Percentiles rank a stretch among this genome's conserved stretches.
Evolutionary conservation across 2,888 invertebrate genomes (phyloP).

Genomic region (Amphiduros pacificus): DNA sequence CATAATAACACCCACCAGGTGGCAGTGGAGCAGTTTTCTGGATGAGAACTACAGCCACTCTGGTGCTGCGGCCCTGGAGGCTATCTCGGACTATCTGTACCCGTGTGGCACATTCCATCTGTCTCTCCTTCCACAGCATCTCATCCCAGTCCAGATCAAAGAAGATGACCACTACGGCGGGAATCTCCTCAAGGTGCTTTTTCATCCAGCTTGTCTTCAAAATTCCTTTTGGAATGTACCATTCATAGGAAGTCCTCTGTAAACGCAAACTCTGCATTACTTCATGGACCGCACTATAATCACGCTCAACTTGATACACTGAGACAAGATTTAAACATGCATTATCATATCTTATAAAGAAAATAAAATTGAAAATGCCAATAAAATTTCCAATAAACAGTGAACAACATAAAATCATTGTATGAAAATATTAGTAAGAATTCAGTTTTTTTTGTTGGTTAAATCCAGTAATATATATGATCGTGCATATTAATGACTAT

Average conservation of each 20-base stretch:
- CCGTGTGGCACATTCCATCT: slow-evolving; percentile 87
- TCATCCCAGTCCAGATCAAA: slow-evolving; percentile 98
- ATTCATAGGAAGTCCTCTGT: slow-evolving; percentile 85
- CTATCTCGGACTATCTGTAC: slow-evolving; percentile 69
- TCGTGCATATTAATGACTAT: too few species aligned
- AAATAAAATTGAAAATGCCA: too few species aligned
- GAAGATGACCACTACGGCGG: slow-evolving; percentile 91
- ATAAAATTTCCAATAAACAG: too few species aligned
- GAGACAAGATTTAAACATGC: too few species aligned
- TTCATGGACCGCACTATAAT: too few species aligned
- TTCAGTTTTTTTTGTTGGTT: too few species aligned
- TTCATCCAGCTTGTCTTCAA: slow-evolving; percentile 93
- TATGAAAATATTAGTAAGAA: too few species aligned
- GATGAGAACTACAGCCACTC: slow-evolving; percentile 85
- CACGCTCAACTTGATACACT: too few species aligned
- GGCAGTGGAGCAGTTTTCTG: slow-evolving; percentile 76
- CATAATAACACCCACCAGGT: slow-evolving; percentile 43
- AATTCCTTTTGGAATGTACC: slow-evolving; percentile 84
- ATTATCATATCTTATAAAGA: too few species aligned
- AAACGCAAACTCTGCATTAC: too few species aligned
- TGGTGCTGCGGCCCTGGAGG: slow-evolving; percentile 57
- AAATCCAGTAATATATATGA: too few species aligned
- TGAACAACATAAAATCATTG: too few species aligned
- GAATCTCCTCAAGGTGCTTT: slow-evolving; percentile 86
- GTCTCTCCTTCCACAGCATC: slow-evolving; percentile 89